These are phyloP conservation scores for Harpegnathos saltator DNA, from an alignment of 1,140 invertebrate genomes.

Conservation along the genomic window DNA sequence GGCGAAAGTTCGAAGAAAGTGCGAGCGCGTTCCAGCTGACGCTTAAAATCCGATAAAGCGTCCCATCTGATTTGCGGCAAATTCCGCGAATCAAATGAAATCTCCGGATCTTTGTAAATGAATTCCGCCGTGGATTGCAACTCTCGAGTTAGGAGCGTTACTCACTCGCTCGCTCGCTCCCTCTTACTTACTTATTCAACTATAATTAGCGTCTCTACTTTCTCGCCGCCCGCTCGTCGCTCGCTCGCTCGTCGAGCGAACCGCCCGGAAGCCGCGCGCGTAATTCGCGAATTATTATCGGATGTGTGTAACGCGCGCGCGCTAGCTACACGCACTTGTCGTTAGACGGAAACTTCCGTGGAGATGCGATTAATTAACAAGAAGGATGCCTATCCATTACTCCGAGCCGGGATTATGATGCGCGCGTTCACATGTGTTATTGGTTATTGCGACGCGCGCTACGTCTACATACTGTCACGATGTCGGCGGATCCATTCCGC, in stretches of 20 bases:
- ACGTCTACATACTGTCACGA: conserved; percentile 43
- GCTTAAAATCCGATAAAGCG: neutral
- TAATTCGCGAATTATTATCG: conserved; percentile 69
- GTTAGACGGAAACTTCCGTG: conserved; percentile 55
- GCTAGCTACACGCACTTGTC: conserved; percentile 21
- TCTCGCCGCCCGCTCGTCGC: conserved; percentile 14
- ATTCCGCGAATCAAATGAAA: neutral
- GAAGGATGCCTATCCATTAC: conserved; percentile 67
- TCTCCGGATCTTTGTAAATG: conserved; percentile 15
- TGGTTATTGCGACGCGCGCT: conserved; percentile 48
- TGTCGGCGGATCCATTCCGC: conserved; percentile 45
- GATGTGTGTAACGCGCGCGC: conserved; percentile 1
- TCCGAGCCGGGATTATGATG: conserved; percentile 53
- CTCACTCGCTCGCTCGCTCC: conserved; percentile 21
- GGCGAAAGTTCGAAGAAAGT: neutral
- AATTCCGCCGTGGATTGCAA: conserved; percentile 26
- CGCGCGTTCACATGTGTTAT: conserved; percentile 43
- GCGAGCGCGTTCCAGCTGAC: neutral
- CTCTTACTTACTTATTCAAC: conserved; percentile 29
- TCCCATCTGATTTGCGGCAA: conserved; percentile 6
- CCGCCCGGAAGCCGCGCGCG: conserved; percentile 1
- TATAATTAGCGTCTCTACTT: conserved; percentile 40
- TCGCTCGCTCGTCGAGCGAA: neutral
- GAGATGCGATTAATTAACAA: conserved; percentile 70
- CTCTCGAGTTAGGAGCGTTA: conserved; percentile 28